A percentile compares a stretch with the other conserved stretches of the same genome.
These are phyloP conservation scores for Xenopus laevis DNA, from an alignment of 2,113 vertebrate genomes.

Conservation along the genomic window DNA sequence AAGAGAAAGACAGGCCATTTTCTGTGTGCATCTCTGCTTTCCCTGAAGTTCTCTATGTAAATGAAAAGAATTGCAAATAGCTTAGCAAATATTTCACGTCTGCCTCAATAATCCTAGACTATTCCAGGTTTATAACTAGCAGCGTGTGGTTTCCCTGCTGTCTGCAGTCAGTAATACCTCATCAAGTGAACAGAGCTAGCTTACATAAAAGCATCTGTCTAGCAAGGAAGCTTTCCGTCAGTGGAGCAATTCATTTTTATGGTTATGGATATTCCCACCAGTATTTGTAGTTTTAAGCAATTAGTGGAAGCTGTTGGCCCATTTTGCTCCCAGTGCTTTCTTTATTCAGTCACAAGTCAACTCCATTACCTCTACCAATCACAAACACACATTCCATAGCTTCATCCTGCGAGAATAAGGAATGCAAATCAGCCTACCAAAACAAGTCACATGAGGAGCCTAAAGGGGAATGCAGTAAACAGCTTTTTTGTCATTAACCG, in stretches of 20 bases:
- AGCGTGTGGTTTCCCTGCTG: constrained; percentile 15
- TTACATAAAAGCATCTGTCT: no score
- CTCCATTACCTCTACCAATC: constrained; percentile 23
- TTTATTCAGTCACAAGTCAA: constrained; percentile 39
- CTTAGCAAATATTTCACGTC: constrained; percentile 16
- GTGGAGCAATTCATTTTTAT: constrained; percentile 7
- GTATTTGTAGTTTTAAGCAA: constrained; percentile 34
- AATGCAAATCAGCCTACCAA: constrained; percentile 30
- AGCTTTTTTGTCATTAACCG: constrained; percentile 1
- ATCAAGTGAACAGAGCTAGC: background rate
- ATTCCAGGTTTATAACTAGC: constrained; percentile 18
- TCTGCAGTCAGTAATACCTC: constrained; percentile 12
- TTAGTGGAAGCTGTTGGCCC: constrained; percentile 28
- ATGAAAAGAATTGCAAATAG: constrained; percentile 7
- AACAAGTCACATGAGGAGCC: constrained; percentile 23
- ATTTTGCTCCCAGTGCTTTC: background rate
- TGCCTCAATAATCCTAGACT: constrained; percentile 17
- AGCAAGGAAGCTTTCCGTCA: background rate
- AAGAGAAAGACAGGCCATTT: constrained; percentile 27
- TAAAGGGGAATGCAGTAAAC: constrained; percentile 17
- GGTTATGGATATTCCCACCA: constrained; percentile 29
- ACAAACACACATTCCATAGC: constrained; percentile 35
- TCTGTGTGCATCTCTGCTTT: constrained; percentile 4
- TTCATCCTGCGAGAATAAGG: constrained; percentile 20
- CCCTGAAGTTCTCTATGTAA: constrained; percentile 25